Evolutionary conservation across 2,113 vertebrate genomes (phyloP).

Genomic region (Montifringilla adamsi): DNA sequence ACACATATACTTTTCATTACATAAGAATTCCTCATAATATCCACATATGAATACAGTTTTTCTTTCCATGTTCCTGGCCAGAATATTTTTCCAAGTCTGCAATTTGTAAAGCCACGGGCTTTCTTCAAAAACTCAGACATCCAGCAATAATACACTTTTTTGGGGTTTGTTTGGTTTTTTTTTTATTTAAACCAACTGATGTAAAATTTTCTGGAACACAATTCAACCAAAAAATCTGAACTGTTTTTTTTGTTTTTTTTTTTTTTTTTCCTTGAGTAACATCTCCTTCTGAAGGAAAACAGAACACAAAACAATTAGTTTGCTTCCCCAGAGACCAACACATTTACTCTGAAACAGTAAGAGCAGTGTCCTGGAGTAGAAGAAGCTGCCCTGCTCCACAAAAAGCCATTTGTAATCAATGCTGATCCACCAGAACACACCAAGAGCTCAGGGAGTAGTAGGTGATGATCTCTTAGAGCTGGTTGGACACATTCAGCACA

Average conservation of each 20-base stretch:
- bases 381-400: not conserved
- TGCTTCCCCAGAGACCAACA: not conserved
- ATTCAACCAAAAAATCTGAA: not conserved
- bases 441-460: not conserved
- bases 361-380: not conserved
- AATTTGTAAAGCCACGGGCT: not conserved
- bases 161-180: not conserved
- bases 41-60: not conserved
- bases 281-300: not conserved
- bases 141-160: not conserved
- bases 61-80: not conserved
- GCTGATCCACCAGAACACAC: not conserved
- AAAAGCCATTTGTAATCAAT: not conserved
- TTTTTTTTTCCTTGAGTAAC: not conserved
- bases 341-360: not conserved
- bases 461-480: not conserved
- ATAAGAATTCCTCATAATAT: not conserved
- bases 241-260: not conserved
- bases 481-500: not conserved
- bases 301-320: not conserved
- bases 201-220: not conserved
- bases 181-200: not conserved
- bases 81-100: not conserved
- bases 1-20: not conserved
- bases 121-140: not conserved